These are phyloP conservation scores for Manduca sexta DNA, from an alignment of 1,140 invertebrate species.

Conservation along the genomic window DNA sequence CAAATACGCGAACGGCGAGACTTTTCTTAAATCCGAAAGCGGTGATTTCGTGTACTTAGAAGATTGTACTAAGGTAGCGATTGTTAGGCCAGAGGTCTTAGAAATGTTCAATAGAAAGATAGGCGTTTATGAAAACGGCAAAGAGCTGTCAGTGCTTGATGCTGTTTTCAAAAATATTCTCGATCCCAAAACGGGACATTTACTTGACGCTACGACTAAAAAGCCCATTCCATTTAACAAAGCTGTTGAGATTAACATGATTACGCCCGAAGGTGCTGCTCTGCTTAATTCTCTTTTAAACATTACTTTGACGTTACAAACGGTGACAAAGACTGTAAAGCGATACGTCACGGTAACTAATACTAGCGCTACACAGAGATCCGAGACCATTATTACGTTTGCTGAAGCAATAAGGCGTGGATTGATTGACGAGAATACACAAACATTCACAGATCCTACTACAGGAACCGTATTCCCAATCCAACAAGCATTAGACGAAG, in stretches of 20 bases:
- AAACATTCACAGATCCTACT: constrained; percentile 86
- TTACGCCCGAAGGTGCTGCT: constrained; percentile 89
- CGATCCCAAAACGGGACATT: constrained; percentile 89
- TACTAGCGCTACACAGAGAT: constrained; percentile 74
- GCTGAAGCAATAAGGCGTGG: constrained; percentile 84
- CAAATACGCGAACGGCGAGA: constrained; percentile 81
- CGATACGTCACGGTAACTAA: constrained; percentile 84
- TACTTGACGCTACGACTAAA: constrained; percentile 85
- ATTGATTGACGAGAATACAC: constrained; percentile 84
- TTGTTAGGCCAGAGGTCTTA: constrained; percentile 84
- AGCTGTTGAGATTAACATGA: constrained; percentile 88
- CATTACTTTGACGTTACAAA: constrained; percentile 89
- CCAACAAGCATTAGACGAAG: constrained; percentile 86
- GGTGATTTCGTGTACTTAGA: constrained; percentile 83
- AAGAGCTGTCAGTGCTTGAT: constrained; percentile 87
- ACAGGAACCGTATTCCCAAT: constrained; percentile 84
- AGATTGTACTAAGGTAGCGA: constrained; percentile 78
- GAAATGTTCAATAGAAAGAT: constrained; percentile 89
- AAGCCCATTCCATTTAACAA: constrained; percentile 87
- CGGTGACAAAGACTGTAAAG: constrained; percentile 86
- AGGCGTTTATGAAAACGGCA: constrained; percentile 83
- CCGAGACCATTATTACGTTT: constrained; percentile 81
- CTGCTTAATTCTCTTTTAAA: constrained; percentile 87
- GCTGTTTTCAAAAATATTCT: constrained; percentile 88
- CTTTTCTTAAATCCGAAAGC: constrained; percentile 83